Evolutionary conservation across 2,113 vertebrate species (phyloP).

Genomic region (Aphyosemion australe): DNA sequence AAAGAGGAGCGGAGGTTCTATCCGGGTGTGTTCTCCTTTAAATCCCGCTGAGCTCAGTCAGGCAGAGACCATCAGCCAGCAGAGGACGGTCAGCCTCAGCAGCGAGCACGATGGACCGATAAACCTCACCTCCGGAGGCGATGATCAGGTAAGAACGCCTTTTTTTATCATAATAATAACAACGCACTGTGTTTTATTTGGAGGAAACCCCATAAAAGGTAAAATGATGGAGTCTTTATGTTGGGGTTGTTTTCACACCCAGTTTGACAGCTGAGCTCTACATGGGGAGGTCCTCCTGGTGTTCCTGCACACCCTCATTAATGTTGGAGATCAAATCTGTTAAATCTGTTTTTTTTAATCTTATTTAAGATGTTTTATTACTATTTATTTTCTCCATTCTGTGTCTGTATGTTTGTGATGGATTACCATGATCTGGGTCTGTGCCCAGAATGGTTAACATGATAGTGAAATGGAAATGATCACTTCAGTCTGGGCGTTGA

Average conservation of each 20-base stretch:
- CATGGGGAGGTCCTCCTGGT: neutral
- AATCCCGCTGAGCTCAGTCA: constrained; percentile 9
- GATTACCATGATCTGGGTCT: neutral
- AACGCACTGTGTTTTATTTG: too few relatives aligned
- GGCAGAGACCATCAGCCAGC: constrained; percentile 3
- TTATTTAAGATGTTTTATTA: neutral
- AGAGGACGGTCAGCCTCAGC: constrained; percentile 13
- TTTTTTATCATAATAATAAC: too few relatives aligned
- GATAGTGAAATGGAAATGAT: too few relatives aligned
- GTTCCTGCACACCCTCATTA: neutral
- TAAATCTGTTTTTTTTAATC: neutral
- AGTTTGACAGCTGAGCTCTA: constrained; percentile 61
- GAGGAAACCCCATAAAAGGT: fast-evolving
- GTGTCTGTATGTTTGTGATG: neutral
- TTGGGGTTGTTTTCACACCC: constrained; percentile 31
- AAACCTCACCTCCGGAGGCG: constrained; percentile 22
- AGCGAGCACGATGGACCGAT: constrained; percentile 39
- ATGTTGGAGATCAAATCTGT: neutral
- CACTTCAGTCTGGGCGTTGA: neutral
- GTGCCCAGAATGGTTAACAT: too few relatives aligned
- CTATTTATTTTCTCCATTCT: neutral
- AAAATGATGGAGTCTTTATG: fast-evolving
- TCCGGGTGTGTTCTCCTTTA: constrained; percentile 35
- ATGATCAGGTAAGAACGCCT: constrained; percentile 55
- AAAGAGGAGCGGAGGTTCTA: too few relatives aligned